Base-by-base conservation (phyloP, 2,113 vertebrate species). In the Tachycineta bicolor region DNA sequence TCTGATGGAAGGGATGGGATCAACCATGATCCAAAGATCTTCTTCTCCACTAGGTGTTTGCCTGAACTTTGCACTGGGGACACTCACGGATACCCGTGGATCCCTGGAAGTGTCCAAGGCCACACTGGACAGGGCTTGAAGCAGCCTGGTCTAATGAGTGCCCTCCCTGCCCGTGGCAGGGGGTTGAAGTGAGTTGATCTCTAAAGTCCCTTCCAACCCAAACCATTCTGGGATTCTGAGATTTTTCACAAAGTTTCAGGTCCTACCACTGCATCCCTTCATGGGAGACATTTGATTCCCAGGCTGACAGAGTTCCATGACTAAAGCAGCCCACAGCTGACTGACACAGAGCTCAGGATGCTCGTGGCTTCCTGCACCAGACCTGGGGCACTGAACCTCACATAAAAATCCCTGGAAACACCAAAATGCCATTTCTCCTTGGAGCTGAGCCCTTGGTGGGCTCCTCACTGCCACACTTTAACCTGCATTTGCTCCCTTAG, bases 371-470 rank as follows among this genome's bases (percentile, higher is more conserved):
- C 46, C 60, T 52, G 65, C 50, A 68, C 39, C 31, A 21, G 10
- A 60, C 59, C 39, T 10, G 5, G 25, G 59, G 28, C 59, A 52
- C 43, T 50, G 55, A 58, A 76, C 2, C 1, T 33, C 37, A 29
- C 8, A 2, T 12, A 50, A 31, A 89, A 86, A 53, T 5, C 5
- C 1, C 55, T 19, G 37, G 31, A 80, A 93, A 17, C 28, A 33
- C 60, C 52, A 34, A 41, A 50, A 26, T 50, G 44, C 63, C 44
- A 34, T 43, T 87, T 70, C 77, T 22, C 39, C 71, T 62, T 33
- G 22, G 64, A 87, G 53, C 28, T 82, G 58, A 56, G 47, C 1
- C 0, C 0, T 10, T 46, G 22, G 3, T n/a, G 79, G 55, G 41
- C 49, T 73, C 56, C 62, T 75, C 50, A 18, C 25, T 28, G 52